A percentile compares a stretch with the other conserved stretches of the same genome.
Conservation (phyloP, 2,888 invertebrate genomes). For the Pollenia angustigena region DNA sequence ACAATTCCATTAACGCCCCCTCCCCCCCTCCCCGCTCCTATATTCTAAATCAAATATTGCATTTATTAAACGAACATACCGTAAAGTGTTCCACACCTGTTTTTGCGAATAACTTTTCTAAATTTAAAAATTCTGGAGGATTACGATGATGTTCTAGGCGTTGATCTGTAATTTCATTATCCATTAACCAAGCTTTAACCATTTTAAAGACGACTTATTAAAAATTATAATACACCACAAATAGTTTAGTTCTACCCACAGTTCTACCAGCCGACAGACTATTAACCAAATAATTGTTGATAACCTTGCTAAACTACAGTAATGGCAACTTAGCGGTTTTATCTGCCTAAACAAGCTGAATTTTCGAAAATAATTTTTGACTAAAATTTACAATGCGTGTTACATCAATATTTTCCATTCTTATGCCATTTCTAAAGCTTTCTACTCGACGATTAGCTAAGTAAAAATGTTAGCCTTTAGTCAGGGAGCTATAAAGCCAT, state of each 20-base stretch:
- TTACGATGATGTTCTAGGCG: constrained; percentile 91
- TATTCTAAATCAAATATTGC: constrained; percentile 8
- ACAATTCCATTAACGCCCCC: background rate
- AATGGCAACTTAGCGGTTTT: constrained; percentile 19
- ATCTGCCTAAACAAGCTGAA: too few relatives aligned
- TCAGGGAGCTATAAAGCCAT: too few relatives aligned
- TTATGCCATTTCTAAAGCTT: too few relatives aligned
- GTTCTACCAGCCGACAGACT: constrained; percentile 1
- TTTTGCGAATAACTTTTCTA: constrained; percentile 88
- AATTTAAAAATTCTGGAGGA: constrained; percentile 89
- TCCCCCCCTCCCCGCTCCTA: background rate
- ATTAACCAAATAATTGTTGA: constrained; percentile 44
- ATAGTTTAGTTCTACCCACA: constrained; percentile 12
- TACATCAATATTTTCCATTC: too few relatives aligned
- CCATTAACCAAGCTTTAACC: constrained; percentile 96
- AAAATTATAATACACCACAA: background rate
- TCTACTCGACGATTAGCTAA: too few relatives aligned
- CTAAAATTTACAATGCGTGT: too few relatives aligned
- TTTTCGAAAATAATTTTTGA: too few relatives aligned
- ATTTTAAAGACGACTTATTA: constrained; percentile 85
- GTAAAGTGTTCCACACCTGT: constrained; percentile 96
- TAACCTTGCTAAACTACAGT: constrained; percentile 49
- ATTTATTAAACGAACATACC: constrained; percentile 85
- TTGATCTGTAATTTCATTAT: constrained; percentile 89
- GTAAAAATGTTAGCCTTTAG: too few relatives aligned